Conservation (phyloP, 1,140 invertebrate species). For the Brachionus calyciflorus region DNA sequence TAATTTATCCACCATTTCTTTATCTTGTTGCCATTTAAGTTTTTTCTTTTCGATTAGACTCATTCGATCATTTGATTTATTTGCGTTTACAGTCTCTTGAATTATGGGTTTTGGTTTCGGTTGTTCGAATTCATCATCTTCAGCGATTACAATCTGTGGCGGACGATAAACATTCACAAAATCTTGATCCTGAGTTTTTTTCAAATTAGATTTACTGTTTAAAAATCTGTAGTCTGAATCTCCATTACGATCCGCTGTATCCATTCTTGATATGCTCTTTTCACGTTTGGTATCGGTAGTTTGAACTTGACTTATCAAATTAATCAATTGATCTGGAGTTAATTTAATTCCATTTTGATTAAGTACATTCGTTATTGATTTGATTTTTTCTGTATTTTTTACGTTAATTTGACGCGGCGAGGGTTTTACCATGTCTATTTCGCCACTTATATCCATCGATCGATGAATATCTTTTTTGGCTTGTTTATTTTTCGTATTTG, state of each 20-base stretch:
- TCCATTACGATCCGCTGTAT: background rate
- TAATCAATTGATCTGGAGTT: background rate
- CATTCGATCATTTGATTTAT: background rate
- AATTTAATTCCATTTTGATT: slow-evolving; percentile 21
- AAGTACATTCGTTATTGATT: background rate
- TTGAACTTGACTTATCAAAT: background rate
- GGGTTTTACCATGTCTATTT: background rate
- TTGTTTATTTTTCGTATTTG: background rate
- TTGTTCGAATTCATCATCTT: background rate
- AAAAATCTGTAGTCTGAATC: too few relatives aligned
- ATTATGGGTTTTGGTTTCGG: background rate
- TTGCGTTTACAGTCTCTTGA: background rate
- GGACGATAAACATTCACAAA: too few relatives aligned
- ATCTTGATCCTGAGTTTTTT: too few relatives aligned
- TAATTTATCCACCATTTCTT: slow-evolving; percentile 15
- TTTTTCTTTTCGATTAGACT: slow-evolving; percentile 25
- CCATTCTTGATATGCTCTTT: background rate
- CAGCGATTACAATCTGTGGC: background rate
- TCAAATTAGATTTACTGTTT: too few relatives aligned
- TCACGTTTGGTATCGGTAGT: background rate
- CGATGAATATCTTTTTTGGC: slow-evolving; percentile 6
- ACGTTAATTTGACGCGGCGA: background rate
- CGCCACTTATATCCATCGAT: slow-evolving; percentile 26
- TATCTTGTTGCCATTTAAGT: slow-evolving; percentile 35
- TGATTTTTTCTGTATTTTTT: background rate